Base-by-base conservation (phyloP, 2,888 invertebrate genomes). In the Drosophila percnosoma region DNA sequence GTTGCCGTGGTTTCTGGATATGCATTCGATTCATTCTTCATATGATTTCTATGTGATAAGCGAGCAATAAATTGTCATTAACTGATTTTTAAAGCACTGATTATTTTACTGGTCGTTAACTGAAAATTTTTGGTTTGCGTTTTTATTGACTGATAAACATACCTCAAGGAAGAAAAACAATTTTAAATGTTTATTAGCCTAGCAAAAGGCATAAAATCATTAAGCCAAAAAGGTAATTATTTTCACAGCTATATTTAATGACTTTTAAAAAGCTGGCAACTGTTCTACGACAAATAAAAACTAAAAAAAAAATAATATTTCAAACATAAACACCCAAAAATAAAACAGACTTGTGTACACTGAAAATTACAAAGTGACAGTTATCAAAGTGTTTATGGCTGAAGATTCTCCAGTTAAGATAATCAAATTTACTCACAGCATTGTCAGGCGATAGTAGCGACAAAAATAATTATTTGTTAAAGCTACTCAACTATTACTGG, bases 351-450 rank as follows among this genome's bases (percentile, higher is more conserved):
- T 45, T 45, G 45, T 8, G 2, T 45, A 8, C 15, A 13, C 38
- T 31, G 13, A 36, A 58, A 21, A 27, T 33, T 10, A 45, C 18
- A 61, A 10, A 11, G 13, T 49, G 10, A 40, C 29, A 40, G 83
- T 77, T 66, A 74, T 70, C 59, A 68, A 69, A 75, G 61, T 38
- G 38, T 75, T 68, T 55, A 33, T 34, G 51, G 5, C 13, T 15
- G 6, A 38, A 24, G 34, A 7, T 68, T 34, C 24, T 13, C 13
- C n/a, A 29, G 24, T 33, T 58, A 8, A 60, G 42, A 53, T 75
- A 62, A 51, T 18, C 31, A 49, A 57, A 78, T 74, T 74, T 57
- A 86, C 85, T 86, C 73, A 86, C 85, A 84, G 57, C 85, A 89
- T 74, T 78, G 69, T 73, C 48, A 68, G 63, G 64, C 70, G 48